Evolutionary conservation across 64 coral and sea anemone species (phyloP).

Genomic region (Porites australiensis): DNA sequence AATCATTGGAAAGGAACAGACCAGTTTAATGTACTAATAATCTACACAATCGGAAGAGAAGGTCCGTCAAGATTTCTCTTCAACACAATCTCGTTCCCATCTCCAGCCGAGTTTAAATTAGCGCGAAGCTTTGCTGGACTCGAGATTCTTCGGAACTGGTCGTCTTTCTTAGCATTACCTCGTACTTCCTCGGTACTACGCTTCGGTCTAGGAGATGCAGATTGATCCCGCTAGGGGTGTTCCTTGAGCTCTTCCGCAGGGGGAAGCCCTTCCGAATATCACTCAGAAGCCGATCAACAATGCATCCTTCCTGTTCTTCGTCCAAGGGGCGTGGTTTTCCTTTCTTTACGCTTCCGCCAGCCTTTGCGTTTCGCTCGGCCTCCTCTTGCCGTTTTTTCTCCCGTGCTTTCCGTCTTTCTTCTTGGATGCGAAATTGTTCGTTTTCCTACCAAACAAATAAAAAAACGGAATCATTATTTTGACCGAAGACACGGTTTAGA

Average conservation of each 20-base stretch:
- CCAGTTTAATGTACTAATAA: no score
- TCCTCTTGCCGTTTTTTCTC: conserved; percentile 87
- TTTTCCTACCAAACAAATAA: conserved; percentile 64
- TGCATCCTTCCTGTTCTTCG: conserved; percentile 82
- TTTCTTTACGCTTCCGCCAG: conserved; percentile 40
- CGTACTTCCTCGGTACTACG: not conserved
- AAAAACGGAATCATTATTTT: not conserved
- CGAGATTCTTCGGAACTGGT: not conserved
- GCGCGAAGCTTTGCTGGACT: not conserved
- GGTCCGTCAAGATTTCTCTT: no score
- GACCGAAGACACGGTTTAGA: no score
- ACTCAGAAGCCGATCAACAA: conserved; percentile 79
- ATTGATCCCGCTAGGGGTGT: not conserved
- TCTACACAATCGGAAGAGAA: no score
- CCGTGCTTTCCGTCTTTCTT: conserved; percentile 75
- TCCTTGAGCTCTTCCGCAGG: conserved; percentile 49
- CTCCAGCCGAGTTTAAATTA: not conserved
- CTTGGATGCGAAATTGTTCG: conserved; percentile 95
- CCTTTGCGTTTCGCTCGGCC: conserved; percentile 65
- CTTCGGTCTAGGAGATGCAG: not conserved
- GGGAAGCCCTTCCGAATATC: conserved; percentile 89
- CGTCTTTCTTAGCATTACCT: conserved; percentile 35
- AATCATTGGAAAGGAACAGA: no score
- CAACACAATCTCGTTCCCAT: not conserved
- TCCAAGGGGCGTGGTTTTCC: conserved; percentile 31